Base-by-base conservation (phyloP, 2,888 invertebrate genomes). In the Sinopyrophorus schimmeli region DNA sequence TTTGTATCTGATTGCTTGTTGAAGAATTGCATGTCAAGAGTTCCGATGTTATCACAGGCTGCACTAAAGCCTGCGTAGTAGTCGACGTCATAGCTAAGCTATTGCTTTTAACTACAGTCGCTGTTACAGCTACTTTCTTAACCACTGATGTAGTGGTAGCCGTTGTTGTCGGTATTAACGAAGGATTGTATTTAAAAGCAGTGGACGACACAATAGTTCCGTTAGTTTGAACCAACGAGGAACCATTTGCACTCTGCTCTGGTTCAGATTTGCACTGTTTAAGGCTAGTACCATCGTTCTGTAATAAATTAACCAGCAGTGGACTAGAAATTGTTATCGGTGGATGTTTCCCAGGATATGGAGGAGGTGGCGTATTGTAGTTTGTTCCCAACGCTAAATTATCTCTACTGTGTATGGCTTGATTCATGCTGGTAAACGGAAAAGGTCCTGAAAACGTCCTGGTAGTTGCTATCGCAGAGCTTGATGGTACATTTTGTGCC, bases 381-480 rank as follows among this genome's bases (percentile, higher is more conserved):
- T 55, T 61, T 44, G 51, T 47, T 32, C 47, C 55, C 42, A 54
- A 54, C 20, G 56, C 47, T 37, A 47, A 50, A 47, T 58, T 63
- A 18, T 59, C 87, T 65, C 87, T 82, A 65, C 83, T 81, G 66
- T 91, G 90, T 74, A 91, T 86, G 35, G 91, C 89, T 71, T 91
- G 84, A 54, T 91, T 90, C 92, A 93, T 92, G 73, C 92, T 92
- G 65, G 90, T 89, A 72, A 92, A 92, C 26, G 92, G 92, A 75
- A 86, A 92, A 70, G 83, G 79, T 71, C 86, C 76, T 59, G 76
- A 70, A 74, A 81, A 74, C 72, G 80, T 62, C 77, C 77, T 71
- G 75, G 78, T 60, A 38, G 55, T 54, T 27, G 57, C 58, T 30
- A 58, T 50, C 9, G 59, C 56, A 34, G 51, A 47, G 47, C 56